Conservation (phyloP, 2,888 invertebrate species). For the Ennomos quercinarius region DNA sequence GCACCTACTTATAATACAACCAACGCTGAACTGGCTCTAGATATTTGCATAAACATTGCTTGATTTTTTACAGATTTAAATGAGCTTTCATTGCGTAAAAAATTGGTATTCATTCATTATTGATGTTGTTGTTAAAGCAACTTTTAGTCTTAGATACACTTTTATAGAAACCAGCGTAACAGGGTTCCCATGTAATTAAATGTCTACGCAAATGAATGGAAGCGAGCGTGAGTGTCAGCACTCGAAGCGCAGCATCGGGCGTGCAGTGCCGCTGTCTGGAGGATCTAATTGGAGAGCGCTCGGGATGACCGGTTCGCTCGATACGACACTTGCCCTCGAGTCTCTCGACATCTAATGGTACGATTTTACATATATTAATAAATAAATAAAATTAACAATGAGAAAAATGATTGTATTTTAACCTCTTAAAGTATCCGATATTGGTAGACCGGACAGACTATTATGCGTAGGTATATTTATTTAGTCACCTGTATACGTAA, state of each 20-base stretch:
- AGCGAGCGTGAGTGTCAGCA: too few relatives aligned
- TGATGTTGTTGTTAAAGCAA: too few relatives aligned
- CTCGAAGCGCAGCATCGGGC: conserved; percentile 6
- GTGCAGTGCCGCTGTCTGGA: conserved; percentile 18
- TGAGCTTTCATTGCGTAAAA: too few relatives aligned
- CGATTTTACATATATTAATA: too few relatives aligned
- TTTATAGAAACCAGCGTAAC: neutral
- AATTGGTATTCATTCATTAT: too few relatives aligned
- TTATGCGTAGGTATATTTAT: too few relatives aligned
- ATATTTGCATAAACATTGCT: conserved; percentile 27
- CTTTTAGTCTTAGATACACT: neutral
- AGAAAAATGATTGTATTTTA: too few relatives aligned
- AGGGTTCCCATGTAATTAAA: neutral
- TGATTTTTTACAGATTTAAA: neutral
- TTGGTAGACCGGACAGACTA: too few relatives aligned
- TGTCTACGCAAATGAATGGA: too few relatives aligned
- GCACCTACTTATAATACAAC: conserved; percentile 18
- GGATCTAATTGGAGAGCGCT: conserved; percentile 31
- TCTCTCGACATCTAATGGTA: conserved; percentile 17
- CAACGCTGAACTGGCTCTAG: conserved; percentile 14
- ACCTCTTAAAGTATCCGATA: too few relatives aligned
- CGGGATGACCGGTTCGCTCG: conserved; percentile 20
- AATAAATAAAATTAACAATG: too few relatives aligned
- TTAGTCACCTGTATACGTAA: too few relatives aligned
- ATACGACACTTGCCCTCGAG: conserved; percentile 24